Conservation (phyloP, 2,797 vertebrate species). For the Tauraco hartlaubi region DNA sequence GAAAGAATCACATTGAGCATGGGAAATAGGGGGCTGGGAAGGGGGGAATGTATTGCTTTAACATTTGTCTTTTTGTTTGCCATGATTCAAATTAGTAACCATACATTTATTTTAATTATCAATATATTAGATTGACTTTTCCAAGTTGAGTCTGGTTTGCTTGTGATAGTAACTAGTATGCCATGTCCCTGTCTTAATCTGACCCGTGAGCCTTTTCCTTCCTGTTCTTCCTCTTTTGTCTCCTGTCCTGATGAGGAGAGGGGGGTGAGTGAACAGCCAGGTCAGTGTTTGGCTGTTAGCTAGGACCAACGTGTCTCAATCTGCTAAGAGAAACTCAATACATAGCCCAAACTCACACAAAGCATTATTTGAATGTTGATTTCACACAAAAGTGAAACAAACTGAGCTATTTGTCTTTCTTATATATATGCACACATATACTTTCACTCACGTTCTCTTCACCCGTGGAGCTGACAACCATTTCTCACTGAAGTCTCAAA, state of each 20-base stretch:
- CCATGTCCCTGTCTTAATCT: neutral
- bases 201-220: neutral
- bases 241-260: neutral
- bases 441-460: neutral
- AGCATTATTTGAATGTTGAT: neutral
- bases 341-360: neutral
- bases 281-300: neutral
- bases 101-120: neutral
- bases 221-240: neutral
- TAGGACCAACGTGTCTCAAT: neutral
- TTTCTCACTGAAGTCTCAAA: neutral
- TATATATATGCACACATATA: accelerated
- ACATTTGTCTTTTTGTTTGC: neutral
- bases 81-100: neutral
- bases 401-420: neutral
- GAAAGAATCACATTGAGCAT: neutral
- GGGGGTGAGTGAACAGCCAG: neutral
- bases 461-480: neutral
- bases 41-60: neutral
- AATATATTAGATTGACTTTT: neutral
- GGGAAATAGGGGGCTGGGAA: neutral
- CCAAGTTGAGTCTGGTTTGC: neutral
- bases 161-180: neutral
- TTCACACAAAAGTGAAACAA: neutral
- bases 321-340: neutral